Percentiles rank a stretch among this genome's conserved stretches.
Evolutionary conservation across 1,140 invertebrate genomes (phyloP).

Genomic region (Eulimnadia texana): DNA sequence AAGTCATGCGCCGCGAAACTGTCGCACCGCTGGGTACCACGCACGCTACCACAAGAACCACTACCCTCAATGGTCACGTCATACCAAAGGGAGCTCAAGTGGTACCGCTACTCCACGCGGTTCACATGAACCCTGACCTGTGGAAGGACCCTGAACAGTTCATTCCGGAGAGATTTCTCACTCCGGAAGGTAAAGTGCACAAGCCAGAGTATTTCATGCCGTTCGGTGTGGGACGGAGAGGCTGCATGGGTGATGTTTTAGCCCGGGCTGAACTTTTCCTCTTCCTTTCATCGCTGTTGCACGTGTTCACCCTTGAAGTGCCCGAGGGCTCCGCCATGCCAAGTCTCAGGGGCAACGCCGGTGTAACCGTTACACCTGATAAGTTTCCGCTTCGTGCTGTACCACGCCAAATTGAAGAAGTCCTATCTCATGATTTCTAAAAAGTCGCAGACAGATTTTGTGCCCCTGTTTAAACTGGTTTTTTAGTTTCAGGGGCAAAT

Average conservation of each 20-base stretch:
- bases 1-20: slow-evolving; percentile 63
- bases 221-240: slow-evolving; percentile 69
- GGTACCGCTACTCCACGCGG: slow-evolving; percentile 65
- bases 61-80: slow-evolving; percentile 51
- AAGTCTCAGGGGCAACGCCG: slow-evolving; percentile 54
- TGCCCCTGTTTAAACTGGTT: too few species aligned
- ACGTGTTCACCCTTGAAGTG: too few species aligned
- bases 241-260: slow-evolving; percentile 78
- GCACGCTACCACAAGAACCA: slow-evolving; percentile 50
- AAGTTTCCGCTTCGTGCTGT: too few species aligned
- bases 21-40: slow-evolving; percentile 76
- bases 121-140: slow-evolving; percentile 71
- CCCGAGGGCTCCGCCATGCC: slow-evolving; percentile 51
- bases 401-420: too few species aligned
- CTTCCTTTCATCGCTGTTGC: slow-evolving; percentile 70
- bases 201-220: slow-evolving; percentile 81
- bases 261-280: slow-evolving; percentile 81
- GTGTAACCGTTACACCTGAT: slow-evolving; percentile 58
- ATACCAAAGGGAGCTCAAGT: slow-evolving; percentile 73
- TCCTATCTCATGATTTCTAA: too few species aligned
- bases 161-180: slow-evolving; percentile 63
- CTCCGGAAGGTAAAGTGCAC: slow-evolving; percentile 54
- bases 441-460: too few species aligned
- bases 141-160: slow-evolving; percentile 77
- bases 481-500: too few species aligned